Base-by-base conservation (phyloP, 2,888 invertebrate genomes). In the Diachrysia chrysitis region DNA sequence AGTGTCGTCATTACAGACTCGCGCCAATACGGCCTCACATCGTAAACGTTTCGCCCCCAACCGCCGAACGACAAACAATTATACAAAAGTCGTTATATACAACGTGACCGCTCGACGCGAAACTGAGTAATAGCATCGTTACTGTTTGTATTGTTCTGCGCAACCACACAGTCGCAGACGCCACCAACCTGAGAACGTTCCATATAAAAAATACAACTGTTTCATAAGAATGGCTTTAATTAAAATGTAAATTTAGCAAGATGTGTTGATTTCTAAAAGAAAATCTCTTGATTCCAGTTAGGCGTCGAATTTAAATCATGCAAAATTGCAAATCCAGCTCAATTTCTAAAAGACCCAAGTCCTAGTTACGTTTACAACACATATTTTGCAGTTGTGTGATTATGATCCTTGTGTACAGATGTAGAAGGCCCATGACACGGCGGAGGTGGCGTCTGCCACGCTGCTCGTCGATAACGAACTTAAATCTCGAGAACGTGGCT, bases 61-160 rank as follows among this genome's bases (percentile, higher is more conserved):
- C 58, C 65, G 53, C 37, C n/a, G 54, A 17, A 21, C 48, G 48
- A 51, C 48, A 21, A 56, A 61, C 62, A 70, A 71, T 68, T 73
- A 68, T 53, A 71, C 60, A 71, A 79, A 73, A 73, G 67, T 77
- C 66, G 58, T 74, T 66, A 62, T 48, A 42, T 29, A 48, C 72
- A 72, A 76, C 73, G 77, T 79, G 76, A 73, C 72, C 58, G 54
- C 46, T 56, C 42, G 37, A 62, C 58, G 62, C 64, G 46, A 70
- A 66, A 64, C 67, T 63, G 42, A 58, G 62, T 60, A 66, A 79
- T 72, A 56, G 48, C 66, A 42, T 71, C 60, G 58, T 79, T 70
- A 79, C 64, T 67, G 66, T 57, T 72, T 48, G 63, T 70, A 66
- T 68, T 72, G 72, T 79, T 69, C 56, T 67, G 64, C 60, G 67